Evolutionary conservation across 2,888 invertebrate species (phyloP), one percentile per base, ranked within the genome.

Genomic region (Nasonovia ribisnigri): DNA sequence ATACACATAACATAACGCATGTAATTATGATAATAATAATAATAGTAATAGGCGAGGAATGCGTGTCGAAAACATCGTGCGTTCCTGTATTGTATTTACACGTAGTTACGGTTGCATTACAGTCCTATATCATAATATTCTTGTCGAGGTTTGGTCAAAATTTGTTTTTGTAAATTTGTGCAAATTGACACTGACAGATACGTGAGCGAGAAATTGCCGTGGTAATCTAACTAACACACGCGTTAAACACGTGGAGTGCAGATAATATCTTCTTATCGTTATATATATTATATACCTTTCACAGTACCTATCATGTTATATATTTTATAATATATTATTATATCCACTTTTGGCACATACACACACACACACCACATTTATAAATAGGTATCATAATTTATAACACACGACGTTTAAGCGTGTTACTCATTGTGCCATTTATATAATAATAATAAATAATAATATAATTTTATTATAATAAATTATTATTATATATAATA

Each of bases 151-250:
- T 88, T 36, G 36, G 11, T 88, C 36, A 51, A 24, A n/a, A 36
- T 88, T 88, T 88, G 54, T 54, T 88, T n/a, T 54, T 43, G 11
- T 57, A 54, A 88, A 57, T 88, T 88, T 88, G 88, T 88, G 88
- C 88, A 88, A 88, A 88, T 88, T 16, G 42, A 88, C 54, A 57
- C 42, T 57, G 42, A 88, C 88, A 48, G 48, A 77, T 77, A 91
- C 91, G 91, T 91, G 91, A 91, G 91, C 91, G 91, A 84, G 67
- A 91, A 91, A 91, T 84, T 54, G 48, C n/a, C 36, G 36, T 46
- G 6, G 13, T 54, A 88, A 26, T 54, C 54, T 88, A 54, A 54
- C 48, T 88, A 54, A 54, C 48, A 51, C 77, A 77, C 77, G 77
- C 8, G 20, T 77, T 77, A 36, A 77, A 77, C 77, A 16, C 20